Base-by-base conservation (phyloP, 2,113 vertebrate genomes). In the Acrocephalus arundinaceus region DNA sequence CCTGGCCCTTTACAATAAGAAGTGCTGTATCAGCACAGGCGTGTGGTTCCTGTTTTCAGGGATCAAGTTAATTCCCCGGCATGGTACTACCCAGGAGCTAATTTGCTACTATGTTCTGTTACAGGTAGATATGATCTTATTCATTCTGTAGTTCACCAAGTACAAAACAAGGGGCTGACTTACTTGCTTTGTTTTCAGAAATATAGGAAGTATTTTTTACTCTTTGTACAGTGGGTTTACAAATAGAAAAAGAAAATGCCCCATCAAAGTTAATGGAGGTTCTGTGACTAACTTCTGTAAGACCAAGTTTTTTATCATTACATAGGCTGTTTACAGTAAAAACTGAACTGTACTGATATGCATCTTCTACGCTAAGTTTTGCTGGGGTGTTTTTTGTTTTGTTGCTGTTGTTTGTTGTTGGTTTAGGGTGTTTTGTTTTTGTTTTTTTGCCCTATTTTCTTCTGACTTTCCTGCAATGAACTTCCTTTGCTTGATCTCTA, bases 1-100 rank as follows among this genome's bases (percentile, higher is more conserved):
- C 14, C 52, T 27, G 24, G 7, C 2, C 10, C 7, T 83, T 71
- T 1, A 1, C 10, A 35, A 12, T 0, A 2, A 49, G 30, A 71
- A n/a, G 13, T 4, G 6, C 24, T 82, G 6, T 43, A 78, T 35
- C 37, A 77, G 22, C 28, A 43, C 8, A 70, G 6, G 6, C 7
- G 30, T 31, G 23, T 14, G 6, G 9, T 24, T 77, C 41, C 16
- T 74, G 9, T 77, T 87, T 8, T 21, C 37, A 66, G 14, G 28
- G 31, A 25, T 67, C 19, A 39, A 7, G 12, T 65, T 61, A 65
- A 62, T 57, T 90, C 22, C 48, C 30, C 1, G 1, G 2, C 21
- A 24, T 28, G 22, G 6, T 25, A 45, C 46, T 37, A 55, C 10
- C 10, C 23, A 52, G 28, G 3, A 66, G 9, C 8, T 58, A 39